Percentiles rank a stretch among this genome's conserved stretches.
phyloP scores from a whole-genome alignment of 2,797 vertebrate species.

The Heteromormyrus szaboi region DNA sequence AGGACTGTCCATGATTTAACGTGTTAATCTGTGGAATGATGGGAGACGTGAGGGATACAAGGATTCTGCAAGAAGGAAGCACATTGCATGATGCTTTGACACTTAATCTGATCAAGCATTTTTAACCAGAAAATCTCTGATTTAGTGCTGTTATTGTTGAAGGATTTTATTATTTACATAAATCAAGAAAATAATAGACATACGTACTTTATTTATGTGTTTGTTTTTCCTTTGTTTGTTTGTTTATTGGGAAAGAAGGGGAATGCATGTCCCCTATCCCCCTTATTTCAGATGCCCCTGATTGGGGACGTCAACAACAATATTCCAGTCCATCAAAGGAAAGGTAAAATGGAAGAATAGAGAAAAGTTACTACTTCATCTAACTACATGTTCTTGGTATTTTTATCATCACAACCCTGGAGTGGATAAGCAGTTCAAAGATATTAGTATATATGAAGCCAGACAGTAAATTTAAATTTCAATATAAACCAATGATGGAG shows the following conservation, averaged over 20 bases:
- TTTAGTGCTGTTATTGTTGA: background rate
- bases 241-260: background rate
- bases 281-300: background rate
- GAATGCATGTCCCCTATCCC: background rate
- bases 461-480: background rate
- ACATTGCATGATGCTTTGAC: background rate
- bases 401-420: background rate
- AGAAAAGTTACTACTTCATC: background rate
- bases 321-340: background rate
- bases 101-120: background rate
- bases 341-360: background rate
- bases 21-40: background rate
- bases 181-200: background rate
- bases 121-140: background rate
- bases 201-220: background rate
- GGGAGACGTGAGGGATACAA: background rate
- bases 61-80: background rate
- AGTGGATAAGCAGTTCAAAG: background rate
- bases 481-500: background rate
- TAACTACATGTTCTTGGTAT: background rate
- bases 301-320: background rate
- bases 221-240: background rate
- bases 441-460: background rate
- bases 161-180: background rate
- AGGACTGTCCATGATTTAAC: background rate